Evolutionary conservation across 1,140 invertebrate species (phyloP).

Genomic region (Drosophila mojavensis): DNA sequence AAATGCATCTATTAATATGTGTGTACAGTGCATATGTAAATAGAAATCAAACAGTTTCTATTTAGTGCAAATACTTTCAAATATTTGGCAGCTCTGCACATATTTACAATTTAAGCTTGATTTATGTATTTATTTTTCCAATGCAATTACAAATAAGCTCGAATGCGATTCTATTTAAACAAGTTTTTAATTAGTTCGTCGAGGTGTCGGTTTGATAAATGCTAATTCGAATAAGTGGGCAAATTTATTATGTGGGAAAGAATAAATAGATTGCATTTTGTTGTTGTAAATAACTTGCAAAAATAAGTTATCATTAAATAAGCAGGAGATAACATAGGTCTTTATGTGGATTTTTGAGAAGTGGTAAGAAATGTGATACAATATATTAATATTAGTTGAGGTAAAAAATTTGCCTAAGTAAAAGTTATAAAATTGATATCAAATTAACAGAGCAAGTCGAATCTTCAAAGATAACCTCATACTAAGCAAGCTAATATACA

Average conservation of each 20-base stretch:
- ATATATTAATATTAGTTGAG: too few species aligned
- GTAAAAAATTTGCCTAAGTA: too few species aligned
- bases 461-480: too few species aligned
- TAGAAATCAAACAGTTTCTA: neutral
- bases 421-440: too few species aligned
- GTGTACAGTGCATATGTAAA: neutral
- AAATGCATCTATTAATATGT: too few species aligned
- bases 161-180: conserved; percentile 17
- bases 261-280: neutral
- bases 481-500: too few species aligned
- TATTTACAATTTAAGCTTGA: conserved; percentile 9
- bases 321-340: too few species aligned
- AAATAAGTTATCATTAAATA: neutral
- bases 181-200: conserved; percentile 28
- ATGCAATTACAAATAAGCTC: conserved; percentile 1
- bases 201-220: conserved; percentile 37
- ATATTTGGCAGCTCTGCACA: neutral
- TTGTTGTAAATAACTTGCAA: too few species aligned
- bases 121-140: conserved; percentile 31
- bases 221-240: neutral
- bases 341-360: neutral
- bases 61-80: neutral
- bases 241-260: neutral
- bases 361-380: neutral
- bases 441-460: too few species aligned